phyloP scores from a whole-genome alignment of 2,888 invertebrate genomes.

The Harpagoxenus sublaevis region DNA sequence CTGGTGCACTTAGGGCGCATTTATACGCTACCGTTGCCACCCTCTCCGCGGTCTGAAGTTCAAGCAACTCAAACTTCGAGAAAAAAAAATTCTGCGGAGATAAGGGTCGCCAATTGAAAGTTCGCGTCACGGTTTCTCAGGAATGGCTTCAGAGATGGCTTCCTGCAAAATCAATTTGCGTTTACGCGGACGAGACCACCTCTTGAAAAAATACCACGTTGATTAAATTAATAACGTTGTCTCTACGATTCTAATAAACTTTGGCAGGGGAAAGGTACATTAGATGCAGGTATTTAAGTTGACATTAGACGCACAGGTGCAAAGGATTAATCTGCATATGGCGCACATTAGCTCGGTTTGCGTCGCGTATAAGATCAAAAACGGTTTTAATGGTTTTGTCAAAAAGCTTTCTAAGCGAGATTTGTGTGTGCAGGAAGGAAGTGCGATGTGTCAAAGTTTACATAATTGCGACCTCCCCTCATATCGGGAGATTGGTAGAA shows the following conservation, averaged over 20 bases:
- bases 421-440: conserved; percentile 22
- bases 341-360: neutral
- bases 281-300: conserved; percentile 37
- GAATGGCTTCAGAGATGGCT: neutral
- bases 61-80: conserved; percentile 46
- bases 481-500: conserved; percentile 63
- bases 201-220: neutral
- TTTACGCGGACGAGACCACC: neutral
- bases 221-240: conserved; percentile 39
- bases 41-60: conserved; percentile 44
- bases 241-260: conserved; percentile 21
- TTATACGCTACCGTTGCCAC: conserved; percentile 47
- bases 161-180: conserved; percentile 35
- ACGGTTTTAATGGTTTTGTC: neutral
- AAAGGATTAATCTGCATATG: conserved; percentile 33
- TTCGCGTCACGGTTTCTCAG: conserved; percentile 17
- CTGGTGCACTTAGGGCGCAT: conserved; percentile 60
- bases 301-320: conserved; percentile 42
- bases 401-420: conserved; percentile 20
- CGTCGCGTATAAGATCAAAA: conserved; percentile 7
- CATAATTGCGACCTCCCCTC: conserved; percentile 53
- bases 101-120: conserved; percentile 43
- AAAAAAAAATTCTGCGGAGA: neutral
- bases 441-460: conserved; percentile 57
- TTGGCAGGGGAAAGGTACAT: conserved; percentile 18